phyloP scores from a whole-genome alignment of 1,140 invertebrate species.

The Eurosta solidaginis region DNA sequence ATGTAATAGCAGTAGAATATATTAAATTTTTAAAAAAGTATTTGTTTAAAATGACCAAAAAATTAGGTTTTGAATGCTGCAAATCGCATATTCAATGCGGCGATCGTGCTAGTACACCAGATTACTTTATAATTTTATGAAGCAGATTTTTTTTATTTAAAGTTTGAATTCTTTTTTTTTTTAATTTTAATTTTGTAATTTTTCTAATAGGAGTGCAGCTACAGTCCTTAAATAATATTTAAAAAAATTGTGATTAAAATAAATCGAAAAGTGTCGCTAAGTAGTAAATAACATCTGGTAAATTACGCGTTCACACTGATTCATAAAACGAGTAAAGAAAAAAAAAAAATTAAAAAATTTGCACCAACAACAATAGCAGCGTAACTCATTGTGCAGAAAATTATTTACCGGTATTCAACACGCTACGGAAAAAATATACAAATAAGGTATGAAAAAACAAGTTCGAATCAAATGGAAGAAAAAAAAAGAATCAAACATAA shows the following conservation, averaged over 20 bases:
- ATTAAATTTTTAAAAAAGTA: too few species aligned
- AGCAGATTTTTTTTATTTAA: neutral
- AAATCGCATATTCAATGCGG: neutral
- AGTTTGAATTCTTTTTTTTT: neutral
- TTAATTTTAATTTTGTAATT: neutral
- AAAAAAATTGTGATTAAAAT: neutral
- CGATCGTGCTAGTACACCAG: too few species aligned
- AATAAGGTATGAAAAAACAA: slow-evolving; percentile 14
- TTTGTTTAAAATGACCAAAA: neutral
- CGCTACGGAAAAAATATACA: slow-evolving; percentile 23
- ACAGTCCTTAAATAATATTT: neutral
- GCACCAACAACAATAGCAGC: neutral
- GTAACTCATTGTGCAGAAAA: slow-evolving; percentile 9
- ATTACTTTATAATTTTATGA: neutral
- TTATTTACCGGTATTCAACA: neutral
- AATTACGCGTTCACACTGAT: neutral
- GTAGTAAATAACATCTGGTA: neutral
- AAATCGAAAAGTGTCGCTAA: neutral
- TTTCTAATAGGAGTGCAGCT: neutral
- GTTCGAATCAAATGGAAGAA: neutral
- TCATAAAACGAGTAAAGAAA: neutral
- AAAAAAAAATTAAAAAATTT: slow-evolving; percentile 2
- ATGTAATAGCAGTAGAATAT: too few species aligned
- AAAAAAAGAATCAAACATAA: neutral
- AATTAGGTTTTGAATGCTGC: neutral